phyloP scores from a whole-genome alignment of 2,888 invertebrate genomes.

The Entomobrya proxima region DNA sequence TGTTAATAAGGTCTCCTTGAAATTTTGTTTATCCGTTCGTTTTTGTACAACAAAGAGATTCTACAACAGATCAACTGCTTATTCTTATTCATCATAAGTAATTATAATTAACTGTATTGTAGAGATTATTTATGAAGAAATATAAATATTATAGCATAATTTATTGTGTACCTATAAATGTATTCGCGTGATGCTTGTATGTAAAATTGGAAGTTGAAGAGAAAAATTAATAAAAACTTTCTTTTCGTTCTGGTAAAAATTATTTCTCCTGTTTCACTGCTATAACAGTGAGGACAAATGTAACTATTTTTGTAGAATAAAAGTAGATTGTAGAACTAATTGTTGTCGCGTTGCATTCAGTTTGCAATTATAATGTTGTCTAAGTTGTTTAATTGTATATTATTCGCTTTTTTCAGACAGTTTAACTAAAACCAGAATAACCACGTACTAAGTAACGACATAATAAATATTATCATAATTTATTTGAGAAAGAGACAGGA shows the following conservation, averaged over 20 bases:
- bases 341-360: no score
- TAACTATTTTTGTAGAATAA: no score
- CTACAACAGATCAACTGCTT: conserved; percentile 67
- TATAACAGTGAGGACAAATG: conserved; percentile 9
- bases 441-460: background rate
- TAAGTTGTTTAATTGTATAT: no score
- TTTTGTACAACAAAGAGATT: conserved; percentile 63
- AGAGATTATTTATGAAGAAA: conserved; percentile 29
- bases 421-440: background rate
- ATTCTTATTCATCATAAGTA: background rate
- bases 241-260: conserved; percentile 15
- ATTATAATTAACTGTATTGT: background rate
- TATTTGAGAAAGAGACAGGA: conserved; percentile 68
- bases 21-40: conserved; percentile 53
- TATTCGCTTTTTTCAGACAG: background rate
- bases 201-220: conserved; percentile 28
- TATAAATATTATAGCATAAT: background rate
- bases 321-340: no score
- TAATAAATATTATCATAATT: conserved; percentile 14
- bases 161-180: background rate
- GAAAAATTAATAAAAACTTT: conserved; percentile 2
- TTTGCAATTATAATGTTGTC: background rate
- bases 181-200: conserved; percentile 20
- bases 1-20: conserved; percentile 66
- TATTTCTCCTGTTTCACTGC: background rate